Evolutionary conservation across 37 sponge, comb jelly and placozoan genomes (phyloP).

Genomic region (Theonella swinhoei): DNA sequence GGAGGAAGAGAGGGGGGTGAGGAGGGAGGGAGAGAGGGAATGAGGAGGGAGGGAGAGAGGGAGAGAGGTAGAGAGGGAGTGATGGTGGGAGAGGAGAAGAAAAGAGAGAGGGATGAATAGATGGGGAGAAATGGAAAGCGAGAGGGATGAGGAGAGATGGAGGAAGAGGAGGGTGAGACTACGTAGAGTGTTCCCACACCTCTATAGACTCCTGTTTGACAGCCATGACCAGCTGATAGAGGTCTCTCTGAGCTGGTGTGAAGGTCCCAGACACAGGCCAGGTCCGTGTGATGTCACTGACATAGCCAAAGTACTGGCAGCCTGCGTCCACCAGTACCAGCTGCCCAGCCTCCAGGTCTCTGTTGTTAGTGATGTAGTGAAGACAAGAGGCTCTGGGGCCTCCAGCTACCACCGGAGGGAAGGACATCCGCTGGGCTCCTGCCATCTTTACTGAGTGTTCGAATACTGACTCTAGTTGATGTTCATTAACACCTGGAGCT

Average conservation of each 20-base stretch:
- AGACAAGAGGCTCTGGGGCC: conserved; percentile 71
- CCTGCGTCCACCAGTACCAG: conserved; percentile 88
- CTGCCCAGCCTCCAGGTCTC: conserved; percentile 62
- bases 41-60: no score
- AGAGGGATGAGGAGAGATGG: no score
- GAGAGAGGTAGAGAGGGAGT: no score
- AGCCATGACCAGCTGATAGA: conserved; percentile 63
- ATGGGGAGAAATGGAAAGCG: no score
- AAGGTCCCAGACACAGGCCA: conserved; percentile 86
- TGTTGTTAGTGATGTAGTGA: conserved; percentile 78
- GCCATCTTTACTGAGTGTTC: conserved; percentile 65
- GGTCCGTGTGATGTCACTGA: conserved; percentile 86
- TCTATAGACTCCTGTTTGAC: conserved; percentile 53
- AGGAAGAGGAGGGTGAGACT: no score
- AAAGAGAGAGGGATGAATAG: no score
- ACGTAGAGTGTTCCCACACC: no score
- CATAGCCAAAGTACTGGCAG: conserved; percentile 83
- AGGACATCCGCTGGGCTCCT: conserved; percentile 83
- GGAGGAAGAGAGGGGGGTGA: no score
- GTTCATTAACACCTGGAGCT: conserved; percentile 60
- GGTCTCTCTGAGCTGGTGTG: conserved; percentile 67
- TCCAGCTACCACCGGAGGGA: conserved; percentile 85
- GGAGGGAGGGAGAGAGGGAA: no score
- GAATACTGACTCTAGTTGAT: conserved; percentile 63
- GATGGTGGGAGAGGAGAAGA: no score